These are phyloP conservation scores for Hyphantria cunea DNA, from an alignment of 1,140 invertebrate genomes.

Conservation along the genomic window DNA sequence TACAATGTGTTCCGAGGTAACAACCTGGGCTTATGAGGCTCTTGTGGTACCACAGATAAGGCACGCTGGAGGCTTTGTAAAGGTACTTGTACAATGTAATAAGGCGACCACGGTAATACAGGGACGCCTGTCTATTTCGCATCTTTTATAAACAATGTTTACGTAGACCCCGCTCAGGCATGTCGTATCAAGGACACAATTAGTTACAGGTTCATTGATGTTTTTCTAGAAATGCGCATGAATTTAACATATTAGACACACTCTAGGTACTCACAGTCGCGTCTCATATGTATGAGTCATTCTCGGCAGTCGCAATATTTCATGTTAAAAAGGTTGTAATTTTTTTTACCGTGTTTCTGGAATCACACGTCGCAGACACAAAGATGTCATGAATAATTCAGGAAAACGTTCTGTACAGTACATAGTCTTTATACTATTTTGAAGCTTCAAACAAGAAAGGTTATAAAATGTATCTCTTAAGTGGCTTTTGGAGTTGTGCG, in stretches of 20 bases:
- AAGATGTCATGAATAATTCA: constrained; percentile 22
- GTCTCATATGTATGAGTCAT: constrained; percentile 1
- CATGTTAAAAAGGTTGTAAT: constrained; percentile 16
- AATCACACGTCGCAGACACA: constrained; percentile 4
- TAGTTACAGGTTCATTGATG: constrained; percentile 41
- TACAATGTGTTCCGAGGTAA: constrained; percentile 75
- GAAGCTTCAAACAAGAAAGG: not conserved
- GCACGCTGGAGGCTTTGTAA: constrained; percentile 67
- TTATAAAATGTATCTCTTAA: not conserved
- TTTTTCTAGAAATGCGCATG: constrained; percentile 30
- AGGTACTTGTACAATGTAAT: constrained; percentile 61
- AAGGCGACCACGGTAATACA: constrained; percentile 54
- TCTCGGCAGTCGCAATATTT: constrained; percentile 9
- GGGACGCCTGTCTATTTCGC: constrained; percentile 47
- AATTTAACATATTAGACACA: constrained; percentile 25
- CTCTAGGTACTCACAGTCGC: constrained; percentile 4
- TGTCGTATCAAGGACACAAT: constrained; percentile 47
- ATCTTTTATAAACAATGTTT: constrained; percentile 64
- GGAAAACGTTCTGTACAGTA: constrained; percentile 5
- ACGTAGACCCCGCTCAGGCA: constrained; percentile 25
- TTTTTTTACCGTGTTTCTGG: constrained; percentile 17
- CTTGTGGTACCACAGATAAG: constrained; percentile 68
- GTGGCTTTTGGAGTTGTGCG: not conserved
- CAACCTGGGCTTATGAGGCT: constrained; percentile 68
- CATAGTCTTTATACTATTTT: constrained; percentile 12